Conservation (phyloP, 1,140 invertebrate species). For the Cherax quadricarinatus region DNA sequence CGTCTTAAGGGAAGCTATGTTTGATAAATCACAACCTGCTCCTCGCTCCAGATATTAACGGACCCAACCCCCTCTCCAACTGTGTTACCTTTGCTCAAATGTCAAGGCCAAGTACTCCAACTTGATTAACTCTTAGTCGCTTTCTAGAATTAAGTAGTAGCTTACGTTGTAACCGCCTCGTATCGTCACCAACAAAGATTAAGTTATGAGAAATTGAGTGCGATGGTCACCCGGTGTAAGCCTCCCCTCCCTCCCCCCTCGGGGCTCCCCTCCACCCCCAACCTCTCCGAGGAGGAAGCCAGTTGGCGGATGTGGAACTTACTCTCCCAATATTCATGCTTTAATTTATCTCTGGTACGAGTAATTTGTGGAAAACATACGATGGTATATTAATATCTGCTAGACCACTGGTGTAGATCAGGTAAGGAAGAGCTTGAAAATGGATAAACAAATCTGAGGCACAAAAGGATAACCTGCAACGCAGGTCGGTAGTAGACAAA, state of each 20-base stretch:
- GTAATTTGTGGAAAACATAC: background rate
- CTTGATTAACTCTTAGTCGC: slow-evolving; percentile 25
- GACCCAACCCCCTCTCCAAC: slow-evolving; percentile 23
- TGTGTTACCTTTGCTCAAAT: slow-evolving; percentile 40
- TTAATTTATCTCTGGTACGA: background rate
- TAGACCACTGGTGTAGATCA: background rate
- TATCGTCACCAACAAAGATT: slow-evolving; percentile 24
- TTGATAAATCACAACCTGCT: slow-evolving; percentile 1
- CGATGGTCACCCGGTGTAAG: slow-evolving; percentile 23
- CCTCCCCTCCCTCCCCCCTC: background rate
- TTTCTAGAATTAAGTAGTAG: slow-evolving; percentile 11
- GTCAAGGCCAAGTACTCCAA: slow-evolving; percentile 25
- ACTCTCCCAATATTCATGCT: slow-evolving; percentile 8
- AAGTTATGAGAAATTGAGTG: slow-evolving; percentile 29
- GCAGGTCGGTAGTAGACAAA: slow-evolving; percentile 56
- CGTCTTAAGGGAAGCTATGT: background rate
- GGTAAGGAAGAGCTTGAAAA: background rate
- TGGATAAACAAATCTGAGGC: slow-evolving; percentile 13
- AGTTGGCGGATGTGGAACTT: slow-evolving; percentile 58
- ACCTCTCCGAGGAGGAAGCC: slow-evolving; percentile 15
- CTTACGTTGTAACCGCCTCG: slow-evolving; percentile 4
- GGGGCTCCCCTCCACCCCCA: background rate
- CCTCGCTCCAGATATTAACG: slow-evolving; percentile 26
- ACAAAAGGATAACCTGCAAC: slow-evolving; percentile 35
- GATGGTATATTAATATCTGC: background rate